A percentile compares a stretch with the other conserved stretches of the same genome.
Conservation (phyloP, 2,113 vertebrate species). For the Aramus guarauna region DNA sequence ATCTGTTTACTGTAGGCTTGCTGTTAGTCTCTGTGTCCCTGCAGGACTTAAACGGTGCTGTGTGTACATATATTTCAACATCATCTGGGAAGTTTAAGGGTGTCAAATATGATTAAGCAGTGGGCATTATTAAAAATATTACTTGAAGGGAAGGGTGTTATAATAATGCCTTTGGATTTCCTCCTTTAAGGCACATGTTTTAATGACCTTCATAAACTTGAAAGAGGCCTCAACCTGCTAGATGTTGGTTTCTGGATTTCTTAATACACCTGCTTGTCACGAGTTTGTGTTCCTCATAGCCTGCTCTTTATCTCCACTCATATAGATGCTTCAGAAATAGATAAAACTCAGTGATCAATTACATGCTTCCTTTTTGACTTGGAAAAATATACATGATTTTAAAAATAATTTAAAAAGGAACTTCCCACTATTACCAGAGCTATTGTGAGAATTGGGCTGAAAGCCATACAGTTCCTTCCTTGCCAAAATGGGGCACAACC, state of each 20-base stretch:
- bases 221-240: not conserved
- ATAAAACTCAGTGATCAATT: not conserved
- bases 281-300: not conserved
- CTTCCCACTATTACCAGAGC: not conserved
- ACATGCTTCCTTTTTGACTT: not conserved
- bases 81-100: not conserved
- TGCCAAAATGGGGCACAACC: conserved; percentile 48
- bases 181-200: not conserved
- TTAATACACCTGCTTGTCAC: not conserved
- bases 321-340: not conserved
- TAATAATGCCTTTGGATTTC: not conserved
- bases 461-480: not conserved
- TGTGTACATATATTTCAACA: not conserved
- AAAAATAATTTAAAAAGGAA: not conserved
- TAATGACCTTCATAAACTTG: not conserved
- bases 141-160: not conserved
- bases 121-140: not conserved
- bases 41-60: not conserved
- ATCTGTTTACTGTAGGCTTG: not conserved
- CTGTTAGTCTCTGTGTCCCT: not conserved
- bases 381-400: not conserved
- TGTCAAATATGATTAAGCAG: not conserved
- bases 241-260: not conserved
- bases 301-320: not conserved
- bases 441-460: not conserved